Evolutionary conservation across 2,113 vertebrate genomes (phyloP).

Genomic region (Hypocryptadius cinnamomeus): DNA sequence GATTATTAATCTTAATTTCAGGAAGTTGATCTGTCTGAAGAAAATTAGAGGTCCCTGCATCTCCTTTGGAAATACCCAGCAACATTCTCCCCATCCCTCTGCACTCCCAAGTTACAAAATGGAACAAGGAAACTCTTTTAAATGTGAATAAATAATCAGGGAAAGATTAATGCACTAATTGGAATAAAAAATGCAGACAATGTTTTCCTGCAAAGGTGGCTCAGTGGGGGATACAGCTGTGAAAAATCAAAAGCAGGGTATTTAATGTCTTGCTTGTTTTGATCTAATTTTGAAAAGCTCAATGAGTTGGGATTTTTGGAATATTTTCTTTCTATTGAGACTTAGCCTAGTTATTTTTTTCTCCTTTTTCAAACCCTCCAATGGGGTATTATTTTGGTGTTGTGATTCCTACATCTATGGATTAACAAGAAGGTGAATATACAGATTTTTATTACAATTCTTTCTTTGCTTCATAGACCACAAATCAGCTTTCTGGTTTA

Average conservation of each 20-base stretch:
- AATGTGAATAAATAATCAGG: not conserved
- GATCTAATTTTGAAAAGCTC: not conserved
- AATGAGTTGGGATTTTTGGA: not conserved
- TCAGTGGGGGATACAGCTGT: not conserved
- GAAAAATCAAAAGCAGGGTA: not conserved
- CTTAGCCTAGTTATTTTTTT: not conserved
- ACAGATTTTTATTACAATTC: accelerated
- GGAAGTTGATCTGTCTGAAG: not conserved
- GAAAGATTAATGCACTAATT: not conserved
- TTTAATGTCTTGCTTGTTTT: not conserved
- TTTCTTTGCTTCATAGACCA: not conserved
- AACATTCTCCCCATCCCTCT: not conserved
- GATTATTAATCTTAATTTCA: not conserved
- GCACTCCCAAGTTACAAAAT: not conserved
- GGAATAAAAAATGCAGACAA: not conserved
- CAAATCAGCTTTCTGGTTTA: not conserved
- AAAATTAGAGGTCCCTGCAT: not conserved
- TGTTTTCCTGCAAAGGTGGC: not conserved
- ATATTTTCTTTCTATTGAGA: not conserved
- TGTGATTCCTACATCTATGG: not conserved
- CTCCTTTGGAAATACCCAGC: not conserved
- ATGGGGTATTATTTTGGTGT: accelerated
- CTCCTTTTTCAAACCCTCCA: not conserved
- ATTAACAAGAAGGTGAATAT: not conserved
- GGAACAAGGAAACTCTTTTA: not conserved